Percentiles rank a stretch among this genome's conserved stretches.
These are phyloP conservation scores for Etheostoma spectabile DNA, from an alignment of 2,113 vertebrate genomes.

Conservation along the genomic window DNA sequence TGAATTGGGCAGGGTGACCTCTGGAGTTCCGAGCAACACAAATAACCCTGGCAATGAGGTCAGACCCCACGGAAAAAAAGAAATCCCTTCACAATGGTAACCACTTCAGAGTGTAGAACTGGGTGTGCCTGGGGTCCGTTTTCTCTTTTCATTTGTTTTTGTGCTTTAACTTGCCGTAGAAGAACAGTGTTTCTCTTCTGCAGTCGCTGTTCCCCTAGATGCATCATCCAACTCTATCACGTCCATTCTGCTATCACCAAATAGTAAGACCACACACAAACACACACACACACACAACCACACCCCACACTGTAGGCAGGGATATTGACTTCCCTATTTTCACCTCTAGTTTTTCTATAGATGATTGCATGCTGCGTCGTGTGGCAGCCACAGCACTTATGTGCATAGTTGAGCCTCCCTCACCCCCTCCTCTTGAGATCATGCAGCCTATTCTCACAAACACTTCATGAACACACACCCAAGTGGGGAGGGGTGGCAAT, in stretches of 20 bases:
- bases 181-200: neutral
- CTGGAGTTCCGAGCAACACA: neutral
- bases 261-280: neutral
- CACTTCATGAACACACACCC: neutral
- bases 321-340: slow-evolving; percentile 27
- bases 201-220: neutral
- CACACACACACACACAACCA: neutral
- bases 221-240: neutral
- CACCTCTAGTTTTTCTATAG: slow-evolving; percentile 13
- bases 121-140: neutral
- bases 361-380: neutral
- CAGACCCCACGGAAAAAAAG: neutral
- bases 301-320: neutral
- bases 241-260: slow-evolving; percentile 9
- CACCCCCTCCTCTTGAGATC: neutral
- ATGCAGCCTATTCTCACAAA: neutral
- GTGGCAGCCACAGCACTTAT: slow-evolving; percentile 4
- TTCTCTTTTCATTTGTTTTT: neutral
- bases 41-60: neutral
- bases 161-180: neutral
- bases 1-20: slow-evolving; percentile 26
- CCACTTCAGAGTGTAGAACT: neutral
- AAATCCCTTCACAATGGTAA: neutral
- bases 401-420: neutral
- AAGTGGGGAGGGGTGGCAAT: neutral